phyloP scores from a whole-genome alignment of 2,888 invertebrate genomes.

The Drosophila picticornis region DNA sequence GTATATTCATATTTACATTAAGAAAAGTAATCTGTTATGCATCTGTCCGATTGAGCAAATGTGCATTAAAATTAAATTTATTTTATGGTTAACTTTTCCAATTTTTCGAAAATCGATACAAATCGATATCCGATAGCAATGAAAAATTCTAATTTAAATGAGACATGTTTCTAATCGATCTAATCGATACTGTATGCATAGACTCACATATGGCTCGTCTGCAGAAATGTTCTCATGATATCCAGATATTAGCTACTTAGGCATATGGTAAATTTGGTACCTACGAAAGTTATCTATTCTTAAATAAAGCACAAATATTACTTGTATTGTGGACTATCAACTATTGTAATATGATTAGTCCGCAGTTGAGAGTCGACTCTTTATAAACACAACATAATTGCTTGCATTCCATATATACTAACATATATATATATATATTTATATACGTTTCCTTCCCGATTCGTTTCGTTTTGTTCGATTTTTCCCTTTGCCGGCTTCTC shows the following conservation, averaged over 20 bases:
- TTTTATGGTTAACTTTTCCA: background rate
- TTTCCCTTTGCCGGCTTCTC: conserved; percentile 12
- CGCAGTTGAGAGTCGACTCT: background rate
- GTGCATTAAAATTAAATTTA: background rate
- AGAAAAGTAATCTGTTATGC: background rate
- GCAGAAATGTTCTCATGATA: background rate
- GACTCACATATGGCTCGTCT: background rate
- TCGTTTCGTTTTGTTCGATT: conserved; percentile 30
- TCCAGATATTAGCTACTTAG: background rate
- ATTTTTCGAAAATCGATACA: too few relatives aligned
- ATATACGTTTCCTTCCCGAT: conserved; percentile 19
- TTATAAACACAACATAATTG: background rate
- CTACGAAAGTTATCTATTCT: background rate
- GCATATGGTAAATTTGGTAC: background rate
- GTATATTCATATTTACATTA: background rate
- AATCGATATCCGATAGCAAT: background rate
- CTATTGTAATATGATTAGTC: background rate
- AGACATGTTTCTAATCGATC: background rate
- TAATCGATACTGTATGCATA: background rate
- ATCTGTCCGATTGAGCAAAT: background rate
- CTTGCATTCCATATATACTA: background rate
- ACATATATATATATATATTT: background rate
- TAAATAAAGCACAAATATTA: background rate
- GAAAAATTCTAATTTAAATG: background rate
- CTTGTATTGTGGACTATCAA: background rate